These are phyloP conservation scores for Hypomecis punctinalis DNA, from an alignment of 2,888 invertebrate species.

Conservation along the genomic window DNA sequence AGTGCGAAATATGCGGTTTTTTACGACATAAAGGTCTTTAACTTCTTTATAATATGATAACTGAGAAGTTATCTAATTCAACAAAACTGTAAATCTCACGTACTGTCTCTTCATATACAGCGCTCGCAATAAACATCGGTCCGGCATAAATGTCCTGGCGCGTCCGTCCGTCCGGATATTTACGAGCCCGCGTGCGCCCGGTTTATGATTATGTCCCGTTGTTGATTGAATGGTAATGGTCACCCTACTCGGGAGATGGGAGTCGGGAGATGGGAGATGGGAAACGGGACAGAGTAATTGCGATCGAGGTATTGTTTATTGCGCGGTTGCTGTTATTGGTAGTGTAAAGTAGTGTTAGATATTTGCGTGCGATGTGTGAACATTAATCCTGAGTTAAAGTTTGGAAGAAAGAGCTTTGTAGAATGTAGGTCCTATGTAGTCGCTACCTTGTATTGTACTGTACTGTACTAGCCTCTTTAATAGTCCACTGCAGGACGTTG, in stretches of 20 bases:
- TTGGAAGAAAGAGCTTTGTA: neutral
- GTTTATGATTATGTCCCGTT: slow-evolving; percentile 81
- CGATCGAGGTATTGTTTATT: slow-evolving; percentile 30
- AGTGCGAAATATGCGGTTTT: too few species aligned
- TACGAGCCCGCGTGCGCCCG: slow-evolving; percentile 69
- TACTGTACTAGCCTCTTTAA: too few species aligned
- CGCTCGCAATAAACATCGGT: slow-evolving; percentile 64
- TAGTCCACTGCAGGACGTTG: too few species aligned
- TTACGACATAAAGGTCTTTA: too few species aligned
- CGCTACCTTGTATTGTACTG: too few species aligned
- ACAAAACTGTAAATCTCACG: neutral
- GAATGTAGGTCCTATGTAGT: too few species aligned
- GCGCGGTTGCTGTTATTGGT: slow-evolving; percentile 10
- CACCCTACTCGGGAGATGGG: slow-evolving; percentile 56
- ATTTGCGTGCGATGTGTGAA: slow-evolving; percentile 11
- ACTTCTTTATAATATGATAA: too few species aligned
- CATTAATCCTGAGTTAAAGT: neutral
- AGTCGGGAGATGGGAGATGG: slow-evolving; percentile 23
- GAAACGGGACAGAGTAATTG: slow-evolving; percentile 26
- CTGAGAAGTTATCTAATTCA: too few species aligned
- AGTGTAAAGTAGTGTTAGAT: slow-evolving; percentile 8
- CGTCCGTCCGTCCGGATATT: slow-evolving; percentile 64
- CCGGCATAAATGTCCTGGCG: slow-evolving; percentile 46
- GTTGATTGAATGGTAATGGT: slow-evolving; percentile 81
- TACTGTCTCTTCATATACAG: slow-evolving; percentile 8